Evolutionary conservation across 2,797 vertebrate species (phyloP), one percentile per base, ranked within the genome.

Genomic region (Cichlasoma orientale): DNA sequence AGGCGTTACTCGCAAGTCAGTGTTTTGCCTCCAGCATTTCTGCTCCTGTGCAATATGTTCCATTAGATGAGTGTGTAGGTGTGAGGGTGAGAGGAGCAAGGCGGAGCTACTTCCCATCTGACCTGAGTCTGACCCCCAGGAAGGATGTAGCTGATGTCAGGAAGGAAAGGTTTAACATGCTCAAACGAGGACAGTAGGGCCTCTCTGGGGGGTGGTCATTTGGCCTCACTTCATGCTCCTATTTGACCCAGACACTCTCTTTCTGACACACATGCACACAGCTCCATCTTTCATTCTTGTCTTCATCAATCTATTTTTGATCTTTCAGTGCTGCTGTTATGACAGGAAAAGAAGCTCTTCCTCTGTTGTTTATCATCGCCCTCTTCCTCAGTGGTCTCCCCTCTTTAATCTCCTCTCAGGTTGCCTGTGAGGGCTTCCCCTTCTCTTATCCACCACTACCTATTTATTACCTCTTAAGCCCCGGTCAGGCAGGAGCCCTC

Each of bases 381-480:
- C 18, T 27, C 59, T 56, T 54, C 7, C 50, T 72, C 52, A 59
- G 29, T 76, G 31, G 56, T 83, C 57, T 61, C 76, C 82, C 21
- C 19, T 63, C 78, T 86, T 79, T 78, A 75, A 75, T 77, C 83
- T 78, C 69, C n/a, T 13, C 31, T 74, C 66, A 80, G 88, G 78
- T 88, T 21, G 18, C 25, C 25, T 71, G 72, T 76, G 74, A 90
- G 75, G 82, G 81, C 77, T 88, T 85, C 69, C 77, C 72, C 63
- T 77, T 68, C 75, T 82, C 47, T 88, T 52, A 82, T 88, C 88
- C 84, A 83, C 74, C 78, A 82, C 55, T 9, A 55, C 79, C 75
- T 93, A 89, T 92, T 89, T 91, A 89, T 87, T 86, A 88, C 66
- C 75, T 56, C 41, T 61, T 90, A 89, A 93, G 77, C 85, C 31